Evolutionary conservation across 2,113 vertebrate genomes (phyloP).

Genomic region (Paratilapia polleni): DNA sequence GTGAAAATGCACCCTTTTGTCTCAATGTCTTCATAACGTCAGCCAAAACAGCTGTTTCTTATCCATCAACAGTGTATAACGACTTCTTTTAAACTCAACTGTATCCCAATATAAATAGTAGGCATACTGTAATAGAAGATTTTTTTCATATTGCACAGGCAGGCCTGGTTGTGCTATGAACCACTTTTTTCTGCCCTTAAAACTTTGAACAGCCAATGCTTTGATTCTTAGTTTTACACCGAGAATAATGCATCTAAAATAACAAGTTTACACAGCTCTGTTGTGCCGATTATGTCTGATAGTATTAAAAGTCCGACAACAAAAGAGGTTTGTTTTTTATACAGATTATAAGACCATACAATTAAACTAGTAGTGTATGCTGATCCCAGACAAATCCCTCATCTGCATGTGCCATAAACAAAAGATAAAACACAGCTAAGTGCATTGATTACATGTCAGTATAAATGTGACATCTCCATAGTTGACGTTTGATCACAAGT

Average conservation of each 20-base stretch:
- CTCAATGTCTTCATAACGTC: not conserved
- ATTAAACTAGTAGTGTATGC: slow-evolving; percentile 24
- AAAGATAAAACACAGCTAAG: not conserved
- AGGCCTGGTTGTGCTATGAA: not conserved
- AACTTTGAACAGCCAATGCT: not conserved
- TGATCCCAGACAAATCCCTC: slow-evolving; percentile 52
- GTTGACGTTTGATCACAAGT: not conserved
- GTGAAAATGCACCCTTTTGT: not conserved
- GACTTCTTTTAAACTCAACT: not conserved
- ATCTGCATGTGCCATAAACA: slow-evolving; percentile 17
- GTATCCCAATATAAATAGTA: not conserved
- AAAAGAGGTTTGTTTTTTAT: slow-evolving; percentile 24
- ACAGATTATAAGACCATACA: slow-evolving; percentile 40
- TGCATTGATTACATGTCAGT: not conserved
- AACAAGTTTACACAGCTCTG: not conserved
- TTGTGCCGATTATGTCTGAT: slow-evolving; percentile 20
- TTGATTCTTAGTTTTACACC: not conserved
- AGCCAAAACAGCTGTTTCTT: not conserved
- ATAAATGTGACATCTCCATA: not conserved
- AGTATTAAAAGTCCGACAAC: slow-evolving; percentile 26
- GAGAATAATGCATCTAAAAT: not conserved
- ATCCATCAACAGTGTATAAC: not conserved
- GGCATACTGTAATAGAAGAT: not conserved
- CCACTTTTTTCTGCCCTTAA: not conserved
- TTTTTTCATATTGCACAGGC: not conserved